Conservation (phyloP, 2,797 vertebrate species). For the Carduelis carduelis region DNA sequence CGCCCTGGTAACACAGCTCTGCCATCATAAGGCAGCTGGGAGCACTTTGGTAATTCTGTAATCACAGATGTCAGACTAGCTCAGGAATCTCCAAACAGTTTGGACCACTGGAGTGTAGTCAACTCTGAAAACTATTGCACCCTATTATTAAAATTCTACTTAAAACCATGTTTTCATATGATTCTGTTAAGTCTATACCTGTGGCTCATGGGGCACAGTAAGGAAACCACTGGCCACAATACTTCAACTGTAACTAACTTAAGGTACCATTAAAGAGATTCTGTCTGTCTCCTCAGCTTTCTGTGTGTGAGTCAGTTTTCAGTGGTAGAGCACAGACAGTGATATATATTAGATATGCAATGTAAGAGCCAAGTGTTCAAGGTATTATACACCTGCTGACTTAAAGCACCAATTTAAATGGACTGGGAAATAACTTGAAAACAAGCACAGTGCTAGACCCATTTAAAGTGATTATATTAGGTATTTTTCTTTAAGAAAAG, state of each 20-base stretch:
- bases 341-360: background rate
- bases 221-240: background rate
- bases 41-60: background rate
- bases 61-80: background rate
- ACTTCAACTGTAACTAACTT: background rate
- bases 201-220: background rate
- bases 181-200: background rate
- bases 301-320: background rate
- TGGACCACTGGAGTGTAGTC: background rate
- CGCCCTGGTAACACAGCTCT: background rate
- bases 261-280: background rate
- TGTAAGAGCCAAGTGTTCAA: background rate
- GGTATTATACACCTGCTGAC: background rate
- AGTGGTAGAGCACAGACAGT: background rate
- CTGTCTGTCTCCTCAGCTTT: background rate
- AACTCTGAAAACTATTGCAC: background rate
- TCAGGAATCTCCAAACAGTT: background rate
- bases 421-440: background rate
- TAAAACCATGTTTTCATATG: background rate
- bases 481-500: background rate
- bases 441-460: background rate
- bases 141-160: background rate
- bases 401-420: background rate
- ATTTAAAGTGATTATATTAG: background rate
- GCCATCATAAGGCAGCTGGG: background rate